These are phyloP conservation scores for Drosophila fulvimacula DNA, from an alignment of 2,888 invertebrate species.

Conservation along the genomic window DNA sequence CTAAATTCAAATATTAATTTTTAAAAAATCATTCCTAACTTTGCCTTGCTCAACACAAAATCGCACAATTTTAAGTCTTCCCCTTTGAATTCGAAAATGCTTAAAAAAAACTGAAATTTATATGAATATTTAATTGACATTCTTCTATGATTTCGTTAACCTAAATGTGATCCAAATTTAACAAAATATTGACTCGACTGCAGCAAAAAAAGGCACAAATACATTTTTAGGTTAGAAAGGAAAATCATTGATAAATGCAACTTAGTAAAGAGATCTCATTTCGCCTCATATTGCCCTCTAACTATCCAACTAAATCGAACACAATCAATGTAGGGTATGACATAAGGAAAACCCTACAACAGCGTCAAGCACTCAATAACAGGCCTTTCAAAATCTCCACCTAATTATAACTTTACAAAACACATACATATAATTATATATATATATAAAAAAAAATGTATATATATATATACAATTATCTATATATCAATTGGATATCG, in stretches of 20 bases:
- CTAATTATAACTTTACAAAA: constrained; percentile 55
- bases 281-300: constrained; percentile 8
- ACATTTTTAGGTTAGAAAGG: constrained; percentile 48
- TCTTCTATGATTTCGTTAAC: constrained; percentile 48
- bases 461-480: constrained; percentile 4
- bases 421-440: constrained; percentile 11
- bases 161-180: constrained; percentile 64
- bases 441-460: no score
- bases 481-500: constrained; percentile 28
- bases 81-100: constrained; percentile 14
- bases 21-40: neutral
- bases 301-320: constrained; percentile 24
- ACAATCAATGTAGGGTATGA: constrained; percentile 59
- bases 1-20: neutral
- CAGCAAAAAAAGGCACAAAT: constrained; percentile 32
- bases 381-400: constrained; percentile 59
- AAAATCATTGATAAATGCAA: constrained; percentile 4
- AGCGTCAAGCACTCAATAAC: constrained; percentile 11
- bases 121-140: neutral
- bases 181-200: constrained; percentile 16
- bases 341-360: constrained; percentile 6
- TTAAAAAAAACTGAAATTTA: neutral
- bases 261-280: constrained; percentile 24
- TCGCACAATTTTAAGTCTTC: constrained; percentile 47
- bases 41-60: constrained; percentile 38